A percentile compares a stretch with the other conserved stretches of the same genome.
Conservation (phyloP, 2,113 vertebrate species). For the Eptesicus fuscus region DNA sequence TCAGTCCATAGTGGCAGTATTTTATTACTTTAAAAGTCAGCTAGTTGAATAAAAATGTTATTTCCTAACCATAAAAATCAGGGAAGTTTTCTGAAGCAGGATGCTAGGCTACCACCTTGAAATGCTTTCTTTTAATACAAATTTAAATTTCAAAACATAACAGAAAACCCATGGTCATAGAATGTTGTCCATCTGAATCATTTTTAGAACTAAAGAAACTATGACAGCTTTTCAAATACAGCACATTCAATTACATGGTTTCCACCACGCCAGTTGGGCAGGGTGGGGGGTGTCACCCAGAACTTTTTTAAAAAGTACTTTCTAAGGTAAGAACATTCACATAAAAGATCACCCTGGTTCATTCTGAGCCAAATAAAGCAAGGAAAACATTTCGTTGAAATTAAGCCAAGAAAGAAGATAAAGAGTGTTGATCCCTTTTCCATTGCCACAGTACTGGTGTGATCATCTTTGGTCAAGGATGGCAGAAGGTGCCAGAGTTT, state of each 20-base stretch:
- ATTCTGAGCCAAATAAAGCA: conserved; percentile 15
- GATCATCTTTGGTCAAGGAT: background rate
- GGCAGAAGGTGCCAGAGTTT: background rate
- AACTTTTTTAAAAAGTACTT: background rate
- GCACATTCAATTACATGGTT: fast-evolving
- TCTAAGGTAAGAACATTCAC: background rate
- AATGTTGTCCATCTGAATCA: background rate
- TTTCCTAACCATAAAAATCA: background rate
- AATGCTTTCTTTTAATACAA: background rate
- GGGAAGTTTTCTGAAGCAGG: background rate
- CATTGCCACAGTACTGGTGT: fast-evolving
- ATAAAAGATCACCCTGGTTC: background rate
- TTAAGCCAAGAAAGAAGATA: background rate
- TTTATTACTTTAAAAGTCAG: conserved; percentile 12
- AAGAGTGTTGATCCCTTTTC: background rate
- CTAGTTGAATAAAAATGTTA: background rate
- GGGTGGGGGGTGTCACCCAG: background rate
- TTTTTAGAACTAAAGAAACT: background rate
- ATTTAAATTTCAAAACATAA: conserved; percentile 25
- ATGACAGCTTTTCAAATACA: background rate
- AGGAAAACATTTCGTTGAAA: background rate
- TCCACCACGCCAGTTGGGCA: no score
- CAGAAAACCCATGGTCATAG: background rate
- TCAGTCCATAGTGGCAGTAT: background rate
- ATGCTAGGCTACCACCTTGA: background rate